A percentile compares a stretch with the other conserved stretches of the same genome.
Evolutionary conservation across 1,140 invertebrate species (phyloP).

Genomic region (Elymnias hypermnestra): DNA sequence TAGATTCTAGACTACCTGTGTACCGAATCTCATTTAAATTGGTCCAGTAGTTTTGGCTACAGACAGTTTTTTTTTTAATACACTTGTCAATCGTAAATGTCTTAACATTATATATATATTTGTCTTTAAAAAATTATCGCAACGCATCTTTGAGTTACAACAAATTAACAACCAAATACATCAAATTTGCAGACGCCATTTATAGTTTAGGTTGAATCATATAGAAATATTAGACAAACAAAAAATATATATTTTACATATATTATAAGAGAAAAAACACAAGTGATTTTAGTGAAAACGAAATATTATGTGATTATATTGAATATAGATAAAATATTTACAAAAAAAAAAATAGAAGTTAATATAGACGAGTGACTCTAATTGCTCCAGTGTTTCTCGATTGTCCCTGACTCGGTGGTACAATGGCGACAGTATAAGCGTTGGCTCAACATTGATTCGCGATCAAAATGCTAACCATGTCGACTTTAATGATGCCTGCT

Average conservation of each 20-base stretch:
- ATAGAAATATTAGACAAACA: slow-evolving; percentile 4
- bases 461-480: slow-evolving; percentile 78
- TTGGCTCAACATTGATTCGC: slow-evolving; percentile 7
- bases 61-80: no score
- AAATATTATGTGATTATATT: slow-evolving; percentile 14
- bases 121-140: no score
- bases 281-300: slow-evolving; percentile 17
- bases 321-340: slow-evolving; percentile 13
- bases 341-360: slow-evolving; percentile 4
- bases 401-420: slow-evolving; percentile 5
- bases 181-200: slow-evolving; percentile 7
- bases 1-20: no score
- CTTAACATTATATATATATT: no score
- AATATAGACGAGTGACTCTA: neutral
- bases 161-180: neutral
- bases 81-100: no score
- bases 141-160: neutral
- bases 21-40: no score
- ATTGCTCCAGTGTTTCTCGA: slow-evolving; percentile 6
- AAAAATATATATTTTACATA: slow-evolving; percentile 8
- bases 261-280: slow-evolving; percentile 6
- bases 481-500: slow-evolving; percentile 80
- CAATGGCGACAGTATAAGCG: slow-evolving; percentile 32
- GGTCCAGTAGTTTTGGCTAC: no score
- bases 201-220: slow-evolving; percentile 16